Evolutionary conservation across 2,888 invertebrate species (phyloP).

Genomic region (Prosapia bicincta): DNA sequence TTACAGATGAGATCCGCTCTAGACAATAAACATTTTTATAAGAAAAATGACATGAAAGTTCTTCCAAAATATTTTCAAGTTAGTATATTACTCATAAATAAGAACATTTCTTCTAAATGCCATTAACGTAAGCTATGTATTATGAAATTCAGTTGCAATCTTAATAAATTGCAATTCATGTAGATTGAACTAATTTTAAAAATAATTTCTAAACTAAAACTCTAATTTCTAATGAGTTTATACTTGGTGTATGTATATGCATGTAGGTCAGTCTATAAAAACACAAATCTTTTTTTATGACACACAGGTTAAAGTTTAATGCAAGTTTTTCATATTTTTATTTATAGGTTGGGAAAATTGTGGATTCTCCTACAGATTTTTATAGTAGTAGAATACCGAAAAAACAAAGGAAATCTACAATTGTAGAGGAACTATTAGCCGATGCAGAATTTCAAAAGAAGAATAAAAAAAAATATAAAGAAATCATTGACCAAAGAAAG

Average conservation of each 20-base stretch:
- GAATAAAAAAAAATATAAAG: conserved; percentile 75
- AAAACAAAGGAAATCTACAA: conserved; percentile 80
- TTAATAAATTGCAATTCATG: too few species aligned
- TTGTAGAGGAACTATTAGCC: conserved; percentile 90
- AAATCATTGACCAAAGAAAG: conserved; percentile 68
- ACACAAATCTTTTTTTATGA: too few species aligned
- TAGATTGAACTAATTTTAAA: too few species aligned
- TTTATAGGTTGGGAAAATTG: conserved; percentile 67
- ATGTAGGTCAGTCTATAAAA: too few species aligned
- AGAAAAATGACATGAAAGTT: conserved; percentile 81
- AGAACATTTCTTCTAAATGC: conserved; percentile 21
- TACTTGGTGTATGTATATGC: too few species aligned
- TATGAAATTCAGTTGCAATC: neutral
- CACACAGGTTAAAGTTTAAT: too few species aligned
- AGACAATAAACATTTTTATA: conserved; percentile 93
- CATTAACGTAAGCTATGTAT: neutral
- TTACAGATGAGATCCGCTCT: conserved; percentile 89
- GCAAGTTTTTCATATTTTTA: conserved; percentile 23
- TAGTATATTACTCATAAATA: too few species aligned
- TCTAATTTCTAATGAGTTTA: too few species aligned
- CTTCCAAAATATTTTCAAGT: conserved; percentile 94
- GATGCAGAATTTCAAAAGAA: conserved; percentile 82
- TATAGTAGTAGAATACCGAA: conserved; percentile 79
- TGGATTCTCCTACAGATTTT: conserved; percentile 85
- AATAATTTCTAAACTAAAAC: too few species aligned